Evolutionary conservation across 2,888 invertebrate genomes (phyloP), one percentile per base, ranked within the genome.

Genomic region (Alcis repandata): DNA sequence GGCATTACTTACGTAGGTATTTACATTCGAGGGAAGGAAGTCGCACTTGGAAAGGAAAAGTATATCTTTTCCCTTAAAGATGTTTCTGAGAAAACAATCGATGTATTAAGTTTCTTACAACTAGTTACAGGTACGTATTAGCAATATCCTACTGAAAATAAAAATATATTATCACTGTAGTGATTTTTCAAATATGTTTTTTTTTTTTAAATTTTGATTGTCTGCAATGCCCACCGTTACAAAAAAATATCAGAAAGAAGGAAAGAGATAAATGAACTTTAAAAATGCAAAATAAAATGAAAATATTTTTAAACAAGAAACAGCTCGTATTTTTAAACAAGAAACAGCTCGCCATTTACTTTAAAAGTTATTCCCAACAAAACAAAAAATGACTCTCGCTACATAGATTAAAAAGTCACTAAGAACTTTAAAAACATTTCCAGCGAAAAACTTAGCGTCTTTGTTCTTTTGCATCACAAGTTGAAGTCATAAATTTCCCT

Each of bases 401-500:
- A 20, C 43, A 20, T 43, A 43, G 43, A 19, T 43, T 49, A 41
- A 45, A n/a, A 49, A 36, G 32, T 54, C 40, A 13, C 38, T 36
- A 48, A 48, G 41, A 61, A 32, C 22, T 33, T n/a, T 54, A 46
- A n/a, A 27, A 36, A 27, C 15, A 15, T 56, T 56, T 33, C 49
- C 27, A 48, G 22, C 15, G 22, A 10, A 45, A 68, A 66, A 43
- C 61, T 67, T 60, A 4, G 22, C 20, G 7, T 36, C 51, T 64
- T 76, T 73, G 67, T 76, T 59, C 32, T 57, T 82, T 79, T 78
- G 73, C 78, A 77, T 79, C 61, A 73, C 70, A 77, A 78, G 68
- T 73, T 70, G 70, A 67, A 72, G 71, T 77, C 69, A 79, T 80
- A 79, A 77, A 82, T 82, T 77, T 73, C 52, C 70, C 59, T 61